phyloP scores from a whole-genome alignment of 1,140 invertebrate genomes.

The Hyles vespertilio region DNA sequence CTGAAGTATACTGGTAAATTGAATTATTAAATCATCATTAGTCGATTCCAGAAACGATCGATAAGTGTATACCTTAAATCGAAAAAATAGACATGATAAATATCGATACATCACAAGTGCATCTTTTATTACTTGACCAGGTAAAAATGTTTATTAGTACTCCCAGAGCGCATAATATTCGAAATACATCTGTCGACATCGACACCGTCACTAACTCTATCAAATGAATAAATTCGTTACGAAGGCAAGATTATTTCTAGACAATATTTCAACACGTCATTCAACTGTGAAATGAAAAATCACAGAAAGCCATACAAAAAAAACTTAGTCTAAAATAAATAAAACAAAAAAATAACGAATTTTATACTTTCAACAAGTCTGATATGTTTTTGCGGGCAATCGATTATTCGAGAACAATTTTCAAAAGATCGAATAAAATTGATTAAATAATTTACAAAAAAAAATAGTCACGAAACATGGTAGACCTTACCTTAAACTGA shows the following conservation, averaged over 20 bases:
- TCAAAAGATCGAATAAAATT: slow-evolving; percentile 13
- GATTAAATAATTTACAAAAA: too few species aligned
- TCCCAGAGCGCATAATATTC: not conserved
- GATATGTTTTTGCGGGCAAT: slow-evolving; percentile 15
- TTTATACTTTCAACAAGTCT: slow-evolving; percentile 13
- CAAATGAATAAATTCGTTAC: slow-evolving; percentile 18
- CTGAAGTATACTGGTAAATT: too few species aligned
- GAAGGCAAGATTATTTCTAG: slow-evolving; percentile 19
- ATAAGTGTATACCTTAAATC: too few species aligned
- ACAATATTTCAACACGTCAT: slow-evolving; percentile 4
- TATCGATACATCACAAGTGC: not conserved
- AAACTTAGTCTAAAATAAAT: slow-evolving; percentile 21
- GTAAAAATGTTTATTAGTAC: not conserved
- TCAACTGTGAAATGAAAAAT: slow-evolving; percentile 15
- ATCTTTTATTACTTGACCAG: not conserved
- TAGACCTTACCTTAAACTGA: too few species aligned
- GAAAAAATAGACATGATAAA: not conserved
- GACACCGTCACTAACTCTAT: slow-evolving; percentile 2
- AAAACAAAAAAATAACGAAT: slow-evolving; percentile 8
- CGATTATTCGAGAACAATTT: slow-evolving; percentile 17
- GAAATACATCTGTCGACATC: not conserved
- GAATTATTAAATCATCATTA: too few species aligned
- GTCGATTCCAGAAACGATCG: too few species aligned
- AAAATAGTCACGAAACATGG: too few species aligned
- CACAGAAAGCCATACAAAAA: slow-evolving; percentile 16